Base-by-base conservation (phyloP, 1,140 invertebrate species). In the Schmidtea mediterranea region DNA sequence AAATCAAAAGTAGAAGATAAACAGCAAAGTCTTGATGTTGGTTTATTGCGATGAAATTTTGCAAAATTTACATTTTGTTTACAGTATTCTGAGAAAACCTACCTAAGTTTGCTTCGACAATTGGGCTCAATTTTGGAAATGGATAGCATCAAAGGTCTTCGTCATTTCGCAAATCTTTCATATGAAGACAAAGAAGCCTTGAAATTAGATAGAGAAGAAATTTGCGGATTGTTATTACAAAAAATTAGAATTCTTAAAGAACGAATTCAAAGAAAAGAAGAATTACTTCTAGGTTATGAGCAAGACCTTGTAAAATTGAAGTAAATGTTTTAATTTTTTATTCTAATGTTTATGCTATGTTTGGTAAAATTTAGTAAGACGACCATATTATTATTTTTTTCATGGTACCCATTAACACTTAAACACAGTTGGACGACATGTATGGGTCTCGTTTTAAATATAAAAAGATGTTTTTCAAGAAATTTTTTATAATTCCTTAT, bases 271-370 rank as follows among this genome's bases (percentile, higher is more conserved):
- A 51, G 62, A 38, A 67, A 66, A 48, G 62, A 65, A 48, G 57
- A 62, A 22, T 49, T 67, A 8, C 47, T 67, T 12, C 55, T 60
- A 38, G 59, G 58, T 18, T 67, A 66, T 53, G 64, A 66, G 47
- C 52, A 51, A 49, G 62, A 65, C 52, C 50, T 67, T 16, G 57
- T 58, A 10, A 65, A 62, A 49, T 52, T 67, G 18, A 55, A 60
- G 58, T 62, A 50, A 49, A 52, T 43, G 36, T 37, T 21, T 26
- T 46, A 16, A 21, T 32, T 3, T 32, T 32, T 32, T 51, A 9
- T 47, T 48, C 15, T 37, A 47, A 32, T 23, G 36, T 23, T 38
- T 47, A 48, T 40, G 40, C 13, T 40, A 43, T 16, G 3, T 6
- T 32, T 32, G 10, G 3, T 32, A 32, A 6, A 6, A 32, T 32